Base-by-base conservation (phyloP, 2,113 vertebrate species). In the Diphyllodes magnificus region DNA sequence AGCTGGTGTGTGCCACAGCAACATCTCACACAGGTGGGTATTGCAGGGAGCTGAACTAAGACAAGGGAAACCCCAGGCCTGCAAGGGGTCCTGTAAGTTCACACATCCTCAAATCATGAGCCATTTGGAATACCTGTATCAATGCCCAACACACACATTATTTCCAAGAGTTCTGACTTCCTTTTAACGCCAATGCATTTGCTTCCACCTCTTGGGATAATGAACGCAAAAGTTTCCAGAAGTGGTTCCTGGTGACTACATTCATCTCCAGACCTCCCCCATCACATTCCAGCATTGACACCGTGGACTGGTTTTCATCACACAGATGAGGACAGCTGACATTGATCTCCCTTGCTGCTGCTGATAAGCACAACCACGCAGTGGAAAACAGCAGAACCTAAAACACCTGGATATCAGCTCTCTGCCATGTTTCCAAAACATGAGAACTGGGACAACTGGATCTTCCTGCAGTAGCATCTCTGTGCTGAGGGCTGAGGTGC, bases 291-390 rank as follows among this genome's bases (percentile, higher is more conserved):
- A 87, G 60, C 65, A 72, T 7, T 0, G 0, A 39, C 37, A n/a
- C 17, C 1, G 0, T 1, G 27, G 25, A 1, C 11, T 0, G 1
- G 5, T 47, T 78, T 35, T 20, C 42, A 54, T 24, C 1, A 1
- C 30, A 40, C 11, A 31, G 25, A 61, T 16, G 30, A 3, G 1
- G 33, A 61, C 15, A 54, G 30, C 2, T 35, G 51, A 90, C 35
- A 20, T 30, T 11, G 25, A 21, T 79, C 40, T 66, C 44, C 24
- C 40, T 51, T 0, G 0, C 23, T 19, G 5, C 0, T 18, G 30
- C 61, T 50, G 54, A 33, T 40, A 78, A 70, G 42, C n/a, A 56
- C 35, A 79, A 28, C 9, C 28, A 31, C 5, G 0, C 35, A 50
- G 30, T 45, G 60, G 81, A 89, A 95, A 94, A 54, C 1, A 82